These are phyloP conservation scores for Osmoderma eremita DNA, from an alignment of 2,888 invertebrate genomes.

Conservation along the genomic window DNA sequence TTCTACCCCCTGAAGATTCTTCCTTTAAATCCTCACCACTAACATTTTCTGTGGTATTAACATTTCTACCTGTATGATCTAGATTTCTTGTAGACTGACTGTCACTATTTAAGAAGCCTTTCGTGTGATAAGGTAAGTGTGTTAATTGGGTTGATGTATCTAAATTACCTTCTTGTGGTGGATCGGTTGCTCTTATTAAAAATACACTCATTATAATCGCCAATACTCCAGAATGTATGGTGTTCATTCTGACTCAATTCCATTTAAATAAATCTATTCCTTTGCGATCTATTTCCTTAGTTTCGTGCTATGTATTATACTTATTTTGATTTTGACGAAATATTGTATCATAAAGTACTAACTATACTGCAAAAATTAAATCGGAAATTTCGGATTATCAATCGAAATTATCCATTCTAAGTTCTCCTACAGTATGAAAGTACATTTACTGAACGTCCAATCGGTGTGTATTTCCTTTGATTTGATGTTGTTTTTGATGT, in stretches of 20 bases:
- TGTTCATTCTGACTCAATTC: conserved; percentile 60
- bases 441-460: background rate
- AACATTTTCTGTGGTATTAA: conserved; percentile 16
- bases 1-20: background rate
- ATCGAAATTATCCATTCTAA: conserved; percentile 17
- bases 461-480: background rate
- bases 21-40: background rate
- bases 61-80: background rate
- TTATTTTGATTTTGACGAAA: too few relatives aligned
- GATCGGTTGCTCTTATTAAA: conserved; percentile 62
- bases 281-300: background rate
- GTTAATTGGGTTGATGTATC: conserved; percentile 49
- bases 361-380: conserved; percentile 19
- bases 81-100: background rate
- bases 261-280: conserved; percentile 49
- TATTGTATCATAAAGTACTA: background rate
- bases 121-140: conserved; percentile 15
- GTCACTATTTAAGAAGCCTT: background rate
- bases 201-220: conserved; percentile 62
- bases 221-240: conserved; percentile 61
- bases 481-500: background rate
- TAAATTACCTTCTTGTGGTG: conserved; percentile 55
- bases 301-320: background rate
- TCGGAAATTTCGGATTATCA: conserved; percentile 1
- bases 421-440: conserved; percentile 5